A percentile compares a stretch with the other conserved stretches of the same genome.
phyloP scores from a whole-genome alignment of 2,797 vertebrate genomes.

The Austrolebias charrua region DNA sequence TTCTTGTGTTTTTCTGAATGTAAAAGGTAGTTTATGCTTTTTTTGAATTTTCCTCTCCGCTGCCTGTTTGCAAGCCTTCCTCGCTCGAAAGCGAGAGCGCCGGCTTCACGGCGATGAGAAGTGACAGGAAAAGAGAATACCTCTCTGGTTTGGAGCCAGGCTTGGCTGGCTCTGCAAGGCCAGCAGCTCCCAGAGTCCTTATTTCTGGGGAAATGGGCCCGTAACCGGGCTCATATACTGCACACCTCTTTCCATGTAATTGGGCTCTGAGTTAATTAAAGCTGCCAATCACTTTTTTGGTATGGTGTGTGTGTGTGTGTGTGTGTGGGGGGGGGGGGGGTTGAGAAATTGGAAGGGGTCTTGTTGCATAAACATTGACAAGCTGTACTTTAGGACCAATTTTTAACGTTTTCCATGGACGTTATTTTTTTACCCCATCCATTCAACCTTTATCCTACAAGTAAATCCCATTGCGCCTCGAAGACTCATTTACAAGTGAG shows the following conservation, averaged over 20 bases:
- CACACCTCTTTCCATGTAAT: conserved; percentile 56
- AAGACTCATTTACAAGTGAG: too few relatives aligned
- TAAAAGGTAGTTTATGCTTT: conserved; percentile 28
- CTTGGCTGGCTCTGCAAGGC: conserved; percentile 57
- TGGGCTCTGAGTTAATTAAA: conserved; percentile 58
- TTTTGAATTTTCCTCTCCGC: conserved; percentile 40
- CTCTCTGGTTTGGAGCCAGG: conserved; percentile 50
- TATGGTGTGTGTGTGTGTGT: too few relatives aligned
- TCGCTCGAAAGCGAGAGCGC: conserved; percentile 26
- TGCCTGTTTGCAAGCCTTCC: conserved; percentile 44
- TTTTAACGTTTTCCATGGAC: neutral
- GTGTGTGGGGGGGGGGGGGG: conserved; percentile 37
- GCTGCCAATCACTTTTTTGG: conserved; percentile 48
- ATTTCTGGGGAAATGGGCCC: conserved; percentile 66
- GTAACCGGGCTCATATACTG: conserved; percentile 68
- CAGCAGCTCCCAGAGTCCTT: conserved; percentile 53
- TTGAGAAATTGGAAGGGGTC: conserved; percentile 18
- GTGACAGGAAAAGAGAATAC: conserved; percentile 68
- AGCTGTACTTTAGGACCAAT: neutral
- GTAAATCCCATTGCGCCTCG: too few relatives aligned
- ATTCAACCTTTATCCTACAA: too few relatives aligned
- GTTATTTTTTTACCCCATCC: too few relatives aligned
- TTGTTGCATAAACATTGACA: neutral
- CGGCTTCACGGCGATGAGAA: conserved; percentile 65
- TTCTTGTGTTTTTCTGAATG: conserved; percentile 29